Evolutionary conservation across 2,797 vertebrate genomes (phyloP), one percentile per base, ranked within the genome.

Genomic region (Otolemur crassicaudatus): DNA sequence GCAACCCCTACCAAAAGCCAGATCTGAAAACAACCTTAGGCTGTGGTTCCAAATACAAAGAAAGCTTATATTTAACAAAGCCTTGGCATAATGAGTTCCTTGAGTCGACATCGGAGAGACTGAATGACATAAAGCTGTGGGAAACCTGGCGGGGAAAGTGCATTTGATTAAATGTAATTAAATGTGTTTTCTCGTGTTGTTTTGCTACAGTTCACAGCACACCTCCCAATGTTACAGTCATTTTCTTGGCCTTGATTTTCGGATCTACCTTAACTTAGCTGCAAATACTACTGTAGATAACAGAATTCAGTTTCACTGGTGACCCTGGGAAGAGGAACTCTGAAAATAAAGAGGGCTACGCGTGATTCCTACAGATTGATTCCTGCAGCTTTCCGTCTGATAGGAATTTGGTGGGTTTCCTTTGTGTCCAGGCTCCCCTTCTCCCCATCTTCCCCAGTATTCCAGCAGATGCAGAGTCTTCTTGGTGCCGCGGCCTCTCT

Each of bases 81-180:
- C 29, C 22, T 81, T 31, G 11, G 86, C 63, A 40, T 70, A 84
- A 73, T 73, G 31, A 82, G 61, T 91, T 94, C 40, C 87, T 95
- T 91, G 81, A 93, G 40, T 94, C 46, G 77, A 12, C 0, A 0
- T 63, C 53, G n/a, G 56, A 84, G 72, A 37, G 81, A 53, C 0
- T 67, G 80, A 96, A 94, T 79, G 87, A 67, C 72, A 73, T 40
- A 27, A 72, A 53, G 34, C 63, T 34, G 7, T 53, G 16, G 46
- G 65, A 94, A 94, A 83, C 61, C 46, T 77, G 65, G 16, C 20
- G 3, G 10, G 75, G 10, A 0, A 31, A 49, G 37, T n/a, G 11
- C 16, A 75, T 97, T 93, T 84, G 77, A 96, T 91, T 31, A 96
- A 94, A 94, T 93, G 58, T 89, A 89, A 96, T 95, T 88, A 89